Percentiles rank a stretch among this genome's conserved stretches.
These are phyloP conservation scores for Drosophila acutilabella DNA, from an alignment of 2,888 invertebrate genomes.

Conservation along the genomic window DNA sequence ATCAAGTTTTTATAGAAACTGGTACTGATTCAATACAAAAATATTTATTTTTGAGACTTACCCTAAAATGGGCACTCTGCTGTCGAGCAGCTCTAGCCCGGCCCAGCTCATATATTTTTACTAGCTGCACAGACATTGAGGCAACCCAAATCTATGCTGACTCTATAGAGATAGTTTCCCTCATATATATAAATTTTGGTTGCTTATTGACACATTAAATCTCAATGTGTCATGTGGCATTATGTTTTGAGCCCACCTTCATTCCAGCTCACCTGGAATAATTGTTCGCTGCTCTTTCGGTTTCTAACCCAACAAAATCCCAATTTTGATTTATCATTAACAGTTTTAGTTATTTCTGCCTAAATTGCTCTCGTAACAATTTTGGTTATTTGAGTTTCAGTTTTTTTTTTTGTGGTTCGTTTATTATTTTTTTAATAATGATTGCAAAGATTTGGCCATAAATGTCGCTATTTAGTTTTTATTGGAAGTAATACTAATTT, in stretches of 20 bases:
- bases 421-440: slow-evolving; percentile 62
- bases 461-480: slow-evolving; percentile 83
- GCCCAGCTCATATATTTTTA: slow-evolving; percentile 4
- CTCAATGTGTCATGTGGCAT: slow-evolving; percentile 83
- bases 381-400: slow-evolving; percentile 7
- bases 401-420: slow-evolving; percentile 17
- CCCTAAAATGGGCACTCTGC: no score
- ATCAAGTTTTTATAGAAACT: no score
- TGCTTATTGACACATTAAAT: slow-evolving; percentile 83
- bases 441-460: slow-evolving; percentile 81
- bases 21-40: no score
- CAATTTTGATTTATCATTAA: slow-evolving; percentile 29
- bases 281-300: slow-evolving; percentile 13
- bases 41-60: no score
- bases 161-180: slow-evolving; percentile 31
- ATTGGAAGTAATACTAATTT: slow-evolving; percentile 83
- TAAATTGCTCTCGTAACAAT: slow-evolving; percentile 11
- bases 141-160: slow-evolving; percentile 56
- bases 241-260: slow-evolving; percentile 69
- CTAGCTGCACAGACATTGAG: slow-evolving; percentile 49
- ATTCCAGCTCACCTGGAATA: slow-evolving; percentile 1
- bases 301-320: slow-evolving; percentile 27
- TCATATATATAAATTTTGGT: slow-evolving; percentile 78
- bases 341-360: slow-evolving; percentile 21
- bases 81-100: no score